Evolutionary conservation across 2,888 invertebrate species (phyloP).

Genomic region (Meganola albula): DNA sequence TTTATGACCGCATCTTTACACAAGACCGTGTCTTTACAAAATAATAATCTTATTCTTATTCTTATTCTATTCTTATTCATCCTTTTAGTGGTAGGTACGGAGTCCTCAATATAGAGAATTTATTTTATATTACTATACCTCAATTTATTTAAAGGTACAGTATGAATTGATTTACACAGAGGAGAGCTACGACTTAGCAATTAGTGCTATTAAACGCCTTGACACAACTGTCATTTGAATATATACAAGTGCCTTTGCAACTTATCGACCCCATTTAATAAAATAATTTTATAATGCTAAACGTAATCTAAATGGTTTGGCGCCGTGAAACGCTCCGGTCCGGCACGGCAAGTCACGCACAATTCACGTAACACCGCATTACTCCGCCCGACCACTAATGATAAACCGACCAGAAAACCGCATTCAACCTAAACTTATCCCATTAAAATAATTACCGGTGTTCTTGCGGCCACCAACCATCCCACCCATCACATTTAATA

Average conservation of each 20-base stretch:
- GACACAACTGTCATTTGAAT: slow-evolving; percentile 41
- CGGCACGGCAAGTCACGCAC: slow-evolving; percentile 46
- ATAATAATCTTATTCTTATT: too few relatives aligned
- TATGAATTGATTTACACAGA: too few relatives aligned
- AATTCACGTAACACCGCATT: slow-evolving; percentile 46
- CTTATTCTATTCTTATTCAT: slow-evolving; percentile 18
- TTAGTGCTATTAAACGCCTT: too few relatives aligned
- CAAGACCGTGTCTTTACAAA: slow-evolving; percentile 6
- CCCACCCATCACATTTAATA: slow-evolving; percentile 30
- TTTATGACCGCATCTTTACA: slow-evolving; percentile 14
- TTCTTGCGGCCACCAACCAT: slow-evolving; percentile 36
- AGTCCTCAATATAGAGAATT: too few relatives aligned
- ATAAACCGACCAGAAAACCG: slow-evolving; percentile 49
- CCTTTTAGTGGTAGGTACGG: slow-evolving; percentile 16
- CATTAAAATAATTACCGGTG: slow-evolving; percentile 58
- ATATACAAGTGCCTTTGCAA: slow-evolving; percentile 38
- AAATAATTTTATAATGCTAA: slow-evolving; percentile 60
- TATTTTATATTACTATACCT: too few relatives aligned
- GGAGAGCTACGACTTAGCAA: too few relatives aligned
- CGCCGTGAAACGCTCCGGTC: slow-evolving; percentile 27
- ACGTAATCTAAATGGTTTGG: slow-evolving; percentile 52
- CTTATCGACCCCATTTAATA: slow-evolving; percentile 40
- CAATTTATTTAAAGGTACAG: too few relatives aligned
- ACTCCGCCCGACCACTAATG: slow-evolving; percentile 50
- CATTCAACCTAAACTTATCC: slow-evolving; percentile 51